These are phyloP conservation scores for Xanthia togata DNA, from an alignment of 2,888 invertebrate genomes.

Conservation along the genomic window DNA sequence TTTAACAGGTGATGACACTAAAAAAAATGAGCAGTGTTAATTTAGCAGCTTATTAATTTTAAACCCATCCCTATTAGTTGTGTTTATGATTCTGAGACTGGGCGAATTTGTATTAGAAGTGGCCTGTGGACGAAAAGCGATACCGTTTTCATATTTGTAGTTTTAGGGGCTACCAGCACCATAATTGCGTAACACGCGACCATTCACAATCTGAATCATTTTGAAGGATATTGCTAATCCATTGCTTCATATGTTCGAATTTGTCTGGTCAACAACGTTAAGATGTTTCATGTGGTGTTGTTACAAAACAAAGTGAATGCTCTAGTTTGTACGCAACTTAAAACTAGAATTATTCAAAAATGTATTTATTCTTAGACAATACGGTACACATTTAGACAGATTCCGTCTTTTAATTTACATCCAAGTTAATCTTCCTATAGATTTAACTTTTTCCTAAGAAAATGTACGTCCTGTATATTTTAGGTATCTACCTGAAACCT, in stretches of 20 bases:
- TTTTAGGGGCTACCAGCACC: not conserved
- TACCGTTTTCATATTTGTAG: not conserved
- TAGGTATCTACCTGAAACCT: not conserved
- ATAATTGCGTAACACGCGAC: too few relatives aligned
- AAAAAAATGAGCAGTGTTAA: too few relatives aligned
- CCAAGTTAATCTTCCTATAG: not conserved
- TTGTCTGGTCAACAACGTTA: too few relatives aligned
- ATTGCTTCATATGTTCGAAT: too few relatives aligned
- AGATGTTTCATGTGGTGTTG: not conserved
- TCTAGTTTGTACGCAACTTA: not conserved
- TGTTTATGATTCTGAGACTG: not conserved
- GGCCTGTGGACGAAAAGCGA: not conserved
- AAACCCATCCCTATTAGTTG: too few relatives aligned
- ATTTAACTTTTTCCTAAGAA: not conserved
- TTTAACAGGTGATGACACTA: too few relatives aligned
- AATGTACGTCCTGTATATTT: not conserved
- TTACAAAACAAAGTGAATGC: not conserved
- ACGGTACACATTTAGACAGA: not conserved
- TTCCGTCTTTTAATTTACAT: conserved; percentile 1
- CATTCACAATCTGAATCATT: too few relatives aligned
- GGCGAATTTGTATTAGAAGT: not conserved
- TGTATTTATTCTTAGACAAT: not conserved
- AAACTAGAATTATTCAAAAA: not conserved
- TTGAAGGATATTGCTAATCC: too few relatives aligned
- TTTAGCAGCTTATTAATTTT: too few relatives aligned